Percentiles rank a stretch among this genome's conserved stretches.
Conservation (phyloP, 2,797 vertebrate species). For the Nannoperca obscura region DNA sequence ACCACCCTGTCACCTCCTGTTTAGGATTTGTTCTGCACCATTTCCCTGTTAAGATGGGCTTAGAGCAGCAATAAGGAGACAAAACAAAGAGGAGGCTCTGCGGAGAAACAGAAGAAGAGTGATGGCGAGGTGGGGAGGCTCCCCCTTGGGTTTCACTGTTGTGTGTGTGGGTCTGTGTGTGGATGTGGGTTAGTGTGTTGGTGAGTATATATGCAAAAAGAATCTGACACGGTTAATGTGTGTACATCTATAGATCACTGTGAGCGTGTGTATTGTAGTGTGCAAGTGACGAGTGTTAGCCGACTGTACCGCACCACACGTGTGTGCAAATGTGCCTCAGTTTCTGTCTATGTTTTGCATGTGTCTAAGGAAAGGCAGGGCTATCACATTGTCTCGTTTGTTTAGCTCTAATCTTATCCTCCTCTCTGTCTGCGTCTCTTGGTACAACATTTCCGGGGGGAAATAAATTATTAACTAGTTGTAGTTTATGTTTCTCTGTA, state of each 20-base stretch:
- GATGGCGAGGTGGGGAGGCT: conserved; percentile 54
- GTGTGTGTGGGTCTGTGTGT: conserved; percentile 24
- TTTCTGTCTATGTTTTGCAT: too few species aligned
- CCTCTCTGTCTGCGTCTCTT: background rate
- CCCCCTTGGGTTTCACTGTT: conserved; percentile 54
- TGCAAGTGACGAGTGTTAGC: conserved; percentile 4
- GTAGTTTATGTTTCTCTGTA: background rate
- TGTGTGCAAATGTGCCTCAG: background rate
- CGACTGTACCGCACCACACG: background rate
- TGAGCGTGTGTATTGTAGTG: background rate
- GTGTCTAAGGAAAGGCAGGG: too few species aligned
- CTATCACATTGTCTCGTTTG: background rate
- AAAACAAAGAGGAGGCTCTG: conserved; percentile 70
- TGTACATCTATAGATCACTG: conserved; percentile 2
- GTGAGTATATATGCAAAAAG: conserved; percentile 4
- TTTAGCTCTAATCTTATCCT: conserved; percentile 1
- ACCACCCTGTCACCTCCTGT: conserved; percentile 72
- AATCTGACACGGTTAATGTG: background rate
- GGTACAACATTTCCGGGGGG: too few species aligned
- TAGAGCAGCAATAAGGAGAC: conserved; percentile 78
- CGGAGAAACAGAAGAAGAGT: conserved; percentile 62
- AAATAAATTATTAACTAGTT: background rate
- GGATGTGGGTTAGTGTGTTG: conserved; percentile 15
- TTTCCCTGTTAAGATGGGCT: conserved; percentile 81
- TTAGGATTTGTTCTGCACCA: conserved; percentile 83